Base-by-base conservation (phyloP, 2,797 vertebrate genomes). In the Typhlichthys eigenmanni region DNA sequence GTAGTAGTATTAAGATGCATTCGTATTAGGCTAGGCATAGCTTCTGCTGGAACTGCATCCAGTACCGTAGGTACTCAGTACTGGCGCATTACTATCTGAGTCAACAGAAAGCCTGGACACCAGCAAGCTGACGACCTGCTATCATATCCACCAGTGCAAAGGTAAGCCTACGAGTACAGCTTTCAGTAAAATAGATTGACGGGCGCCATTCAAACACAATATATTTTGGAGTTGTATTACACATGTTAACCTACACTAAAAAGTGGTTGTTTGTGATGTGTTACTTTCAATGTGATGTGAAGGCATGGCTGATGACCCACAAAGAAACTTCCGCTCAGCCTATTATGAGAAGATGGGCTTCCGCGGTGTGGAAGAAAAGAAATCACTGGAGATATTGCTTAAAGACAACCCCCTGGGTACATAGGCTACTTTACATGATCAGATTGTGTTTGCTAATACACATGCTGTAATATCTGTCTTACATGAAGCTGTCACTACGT, bases 311-410 rank as follows among this genome's bases (percentile, higher is more conserved):
- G 98, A 99, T 0, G 98, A 99, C 84, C 95, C 95, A 0, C 96
- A 98, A 89, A 96, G 97, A 70, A 99, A 99, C 70, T 99, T 99
- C 29, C 95, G 98, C 51, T 99, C 98, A 0, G 93, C 96, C 0
- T 99, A 99, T 80, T 99, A 99, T 79, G 97, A 99, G 74, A 99
- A 99, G 75, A 94, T 99, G 68, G 98, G 98, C 0, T 99, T 99
- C 85, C 93, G 96, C 78, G 98, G 98, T 56, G 97, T 99, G 68
- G 98, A 99, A 84, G 98, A 98, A 80, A 99, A 99, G 91, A 98
- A 96, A 62, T 98, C 96, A 0, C 84, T 99, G 74, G 98, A 99
- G 89, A 98, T 99, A 55, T 91, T 99, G 13, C 87, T 99, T 1
- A 99, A 99, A 77, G 98, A 99, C 75, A 95, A 96, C 68, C 93